Evolutionary conservation across 2,797 vertebrate genomes (phyloP), one percentile per base, ranked within the genome.

Genomic region (Hyperoplus immaculatus): DNA sequence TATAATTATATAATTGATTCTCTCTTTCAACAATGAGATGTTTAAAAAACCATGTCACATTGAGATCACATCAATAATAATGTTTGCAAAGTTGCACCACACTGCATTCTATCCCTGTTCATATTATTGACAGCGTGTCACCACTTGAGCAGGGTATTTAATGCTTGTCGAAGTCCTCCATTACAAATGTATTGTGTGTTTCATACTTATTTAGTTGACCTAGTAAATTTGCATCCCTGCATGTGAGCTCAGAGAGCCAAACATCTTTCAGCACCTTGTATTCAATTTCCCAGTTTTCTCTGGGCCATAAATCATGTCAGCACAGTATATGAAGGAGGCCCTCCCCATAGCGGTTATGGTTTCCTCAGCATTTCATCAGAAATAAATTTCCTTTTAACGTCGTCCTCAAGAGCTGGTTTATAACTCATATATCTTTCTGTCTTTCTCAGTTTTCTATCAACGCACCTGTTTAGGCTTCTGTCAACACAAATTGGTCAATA

Each of bases 301-400:
- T 6, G 8, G 36, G 56, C 55, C 80, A 83, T 94, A 68, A 76
- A 64, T 94, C 91, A 92, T 85, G 78, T 92, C 91, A 67, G 42
- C 84, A 46, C 59, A 58, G 53, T 8, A 60, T 70, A 49, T 55
- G 49, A 43, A 36, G 11, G 38, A 56, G 21, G 42, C 50, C 54
- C 65, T 72, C 61, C 16, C 8, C 0, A 0, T 1, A 54, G 49
- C 29, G 18, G 70, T 8, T 51, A 4, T 2, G n/a, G 65, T 81
- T 82, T 80, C 74, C 10, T 21, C 42, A 66, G 60, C 69, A 56
- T 57, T 62, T 73, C 4, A 0, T 29, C 43, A 4, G 56, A 66
- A 54, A 36, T 21, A 0, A 1, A 69, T 15, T 47, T 9, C 49
- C 18, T 15, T 0, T 41, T 56, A 8, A 62, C 75, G 83, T 79